Base-by-base conservation (phyloP, 2,113 vertebrate genomes). In the Crotalus viridis region DNA sequence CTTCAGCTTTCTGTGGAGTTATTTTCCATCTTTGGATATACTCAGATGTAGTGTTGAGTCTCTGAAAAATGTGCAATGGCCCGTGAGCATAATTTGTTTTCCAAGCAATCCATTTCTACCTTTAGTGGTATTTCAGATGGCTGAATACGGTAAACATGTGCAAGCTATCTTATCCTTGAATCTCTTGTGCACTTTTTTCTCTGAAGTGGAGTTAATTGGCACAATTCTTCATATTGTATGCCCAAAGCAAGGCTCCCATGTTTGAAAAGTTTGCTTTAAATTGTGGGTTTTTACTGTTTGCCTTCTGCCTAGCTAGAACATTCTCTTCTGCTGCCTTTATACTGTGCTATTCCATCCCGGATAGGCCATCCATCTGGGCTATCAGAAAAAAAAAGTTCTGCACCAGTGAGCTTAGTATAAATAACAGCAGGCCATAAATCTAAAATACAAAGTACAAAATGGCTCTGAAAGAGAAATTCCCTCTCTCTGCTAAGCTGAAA, bases 391-490 rank as follows among this genome's bases (percentile, higher is more conserved):
- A 87, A 33, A 74, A 39, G 28, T 90, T 74, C 59, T 90, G 51
- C 89, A 46, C 56, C 86, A 39, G 61, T n/a, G 48, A 17, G 9
- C 69, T 87, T 39, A 51, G 33, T 90, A 54, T 88, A 81, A 81
- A 54, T 88, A 89, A 89, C 69, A 87, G 46, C 89, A 54, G 89
- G 6, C 22, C 64, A 46, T 57, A 28, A 89, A 89, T 43, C 69
- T 64, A 43, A 89, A 89, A 87, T 87, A 87, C 33, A 55, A 51
- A 57, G 12, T 85, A 92, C 89, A 90, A 54, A 87, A 51, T 64
- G 56, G 12, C n/a, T 90, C 17, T 26, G 56, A 54, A 55, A 87
- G 57, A 90, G 24, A 21, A 87, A 46, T 87, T 69, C 85, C 15
- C 81, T 19, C 54, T 21, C 17, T 24, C 13, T 54, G 9, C 21